Evolutionary conservation across 2,888 invertebrate genomes (phyloP).

Genomic region (Terebella lapidaria): DNA sequence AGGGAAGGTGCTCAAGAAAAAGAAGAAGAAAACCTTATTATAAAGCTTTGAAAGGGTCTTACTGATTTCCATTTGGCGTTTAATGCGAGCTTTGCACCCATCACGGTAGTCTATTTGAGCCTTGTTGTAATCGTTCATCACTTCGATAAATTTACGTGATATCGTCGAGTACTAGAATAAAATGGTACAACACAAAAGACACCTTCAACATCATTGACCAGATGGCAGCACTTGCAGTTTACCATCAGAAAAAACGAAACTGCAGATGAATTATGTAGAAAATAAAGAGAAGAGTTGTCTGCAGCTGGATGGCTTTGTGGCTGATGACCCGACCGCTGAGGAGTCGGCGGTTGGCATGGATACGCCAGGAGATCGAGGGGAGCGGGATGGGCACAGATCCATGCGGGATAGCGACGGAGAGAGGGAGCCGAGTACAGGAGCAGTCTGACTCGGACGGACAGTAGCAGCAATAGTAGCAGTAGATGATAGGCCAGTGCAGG

Average conservation of each 20-base stretch:
- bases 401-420: background rate
- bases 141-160: conserved; percentile 52
- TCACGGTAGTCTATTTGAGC: conserved; percentile 52
- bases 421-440: no score
- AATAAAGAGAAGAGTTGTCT: no score
- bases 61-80: conserved; percentile 54
- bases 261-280: no score
- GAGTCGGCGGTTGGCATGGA: no score
- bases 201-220: background rate
- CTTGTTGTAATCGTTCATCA: conserved; percentile 51
- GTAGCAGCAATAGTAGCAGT: no score
- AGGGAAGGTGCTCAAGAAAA: background rate
- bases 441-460: no score
- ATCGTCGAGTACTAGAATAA: conserved; percentile 50
- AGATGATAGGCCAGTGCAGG: no score
- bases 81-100: conserved; percentile 50
- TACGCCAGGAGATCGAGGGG: background rate
- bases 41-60: conserved; percentile 25
- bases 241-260: background rate
- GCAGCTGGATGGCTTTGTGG: no score
- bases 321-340: no score
- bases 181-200: conserved; percentile 4
- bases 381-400: background rate
- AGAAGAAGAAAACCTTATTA: background rate
- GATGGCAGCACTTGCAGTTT: background rate